Base-by-base conservation (phyloP, 2,113 vertebrate genomes). In the Sterna hirundo region DNA sequence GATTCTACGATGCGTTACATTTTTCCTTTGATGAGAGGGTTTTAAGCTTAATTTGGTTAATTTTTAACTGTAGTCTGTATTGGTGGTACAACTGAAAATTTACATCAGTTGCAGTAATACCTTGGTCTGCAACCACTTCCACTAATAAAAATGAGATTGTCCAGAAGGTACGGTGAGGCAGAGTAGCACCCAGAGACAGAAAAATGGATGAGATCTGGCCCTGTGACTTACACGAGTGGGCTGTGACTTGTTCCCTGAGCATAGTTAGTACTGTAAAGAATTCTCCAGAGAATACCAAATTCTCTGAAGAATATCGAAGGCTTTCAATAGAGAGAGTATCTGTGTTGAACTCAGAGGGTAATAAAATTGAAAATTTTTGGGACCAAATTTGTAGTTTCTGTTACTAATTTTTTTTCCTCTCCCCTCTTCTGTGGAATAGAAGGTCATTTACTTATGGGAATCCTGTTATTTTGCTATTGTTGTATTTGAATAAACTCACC, bases 401-500 rank as follows among this genome's bases (percentile, higher is more conserved):
- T 97, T 96, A 76, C 42, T 92, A 74, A 85, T 42, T 95, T 95
- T 94, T 90, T 68, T 89, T 86, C 60, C 88, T 13, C 72, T 90
- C 75, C 65, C 70, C 47, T 86, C 49, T 58, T 90, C 96, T 95
- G 57, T 47, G 23, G 47, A 77, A 32, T 23, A 66, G 25, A 57
- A 5, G 34, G 61, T 64, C 66, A 90, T 91, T 87, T 96, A 94
- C 90, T 66, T 66, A 74, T 87, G 94, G 52, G 64, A 94, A 80
- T 96, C 51, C 75, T 86, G 79, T 96, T 97, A 84, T 97, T 97
- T 79, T 86, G 79, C 74, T 96, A 89, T 89, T 97, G 85, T 96
- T 97, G 38, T 64, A 91, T 95, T 96, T 96, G 84, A 98, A 97
- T 97, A 98, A 98, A 98, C 71, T 93, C 72, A 96, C 60, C 85